Evolutionary conservation across 1,140 invertebrate genomes (phyloP).

Genomic region (Zaprionus ornatus): DNA sequence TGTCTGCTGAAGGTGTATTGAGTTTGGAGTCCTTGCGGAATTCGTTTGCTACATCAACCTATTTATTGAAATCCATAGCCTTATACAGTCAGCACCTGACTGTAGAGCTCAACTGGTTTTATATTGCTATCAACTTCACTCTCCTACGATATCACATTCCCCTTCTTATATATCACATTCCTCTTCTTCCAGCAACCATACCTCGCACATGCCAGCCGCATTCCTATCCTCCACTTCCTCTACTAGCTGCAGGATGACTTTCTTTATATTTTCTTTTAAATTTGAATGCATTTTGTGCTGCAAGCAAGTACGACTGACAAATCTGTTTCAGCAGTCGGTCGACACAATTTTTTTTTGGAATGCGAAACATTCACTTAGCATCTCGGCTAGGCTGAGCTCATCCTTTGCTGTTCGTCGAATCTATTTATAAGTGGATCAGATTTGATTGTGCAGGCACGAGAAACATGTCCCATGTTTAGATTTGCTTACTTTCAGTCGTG

Average conservation of each 20-base stretch:
- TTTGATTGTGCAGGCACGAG: conserved; percentile 7
- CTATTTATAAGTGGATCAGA: conserved; percentile 6
- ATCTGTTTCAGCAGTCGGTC: conserved; percentile 24
- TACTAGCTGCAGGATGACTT: conserved; percentile 13
- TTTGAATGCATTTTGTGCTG: conserved; percentile 1
- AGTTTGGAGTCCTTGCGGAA: too few species aligned
- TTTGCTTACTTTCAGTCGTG: conserved; percentile 1
- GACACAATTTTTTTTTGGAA: conserved; percentile 4
- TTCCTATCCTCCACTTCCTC: not conserved
- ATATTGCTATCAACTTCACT: not conserved
- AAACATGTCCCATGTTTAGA: conserved; percentile 20
- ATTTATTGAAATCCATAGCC: too few species aligned
- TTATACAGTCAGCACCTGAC: too few species aligned
- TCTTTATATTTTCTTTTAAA: conserved; percentile 20
- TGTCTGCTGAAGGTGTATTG: too few species aligned
- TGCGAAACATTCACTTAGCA: conserved; percentile 21
- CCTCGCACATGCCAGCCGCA: not conserved
- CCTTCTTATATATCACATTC: not conserved
- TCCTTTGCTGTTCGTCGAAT: conserved; percentile 8
- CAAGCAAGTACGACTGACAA: conserved; percentile 8
- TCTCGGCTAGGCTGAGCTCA: conserved; percentile 21
- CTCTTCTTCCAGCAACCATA: conserved; percentile 1
- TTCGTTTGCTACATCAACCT: too few species aligned
- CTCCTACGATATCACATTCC: not conserved
- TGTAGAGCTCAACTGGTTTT: conserved; percentile 7